These are phyloP conservation scores for Neotoxoptera formosana DNA, from an alignment of 1,140 invertebrate species.

Conservation along the genomic window DNA sequence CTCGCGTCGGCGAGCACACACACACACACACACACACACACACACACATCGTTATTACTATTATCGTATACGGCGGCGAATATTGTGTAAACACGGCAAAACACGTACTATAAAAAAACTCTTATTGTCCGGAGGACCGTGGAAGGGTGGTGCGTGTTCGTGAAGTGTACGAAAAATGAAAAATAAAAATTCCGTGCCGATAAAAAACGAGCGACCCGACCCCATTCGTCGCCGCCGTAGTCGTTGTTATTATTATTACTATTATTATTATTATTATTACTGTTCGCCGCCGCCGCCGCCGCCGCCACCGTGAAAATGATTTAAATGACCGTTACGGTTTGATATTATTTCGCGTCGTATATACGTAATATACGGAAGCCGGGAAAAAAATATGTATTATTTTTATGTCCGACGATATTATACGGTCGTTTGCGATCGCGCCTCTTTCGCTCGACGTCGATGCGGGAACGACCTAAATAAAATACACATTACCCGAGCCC, in stretches of 20 bases:
- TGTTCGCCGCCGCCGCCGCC: neutral
- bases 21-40: neutral
- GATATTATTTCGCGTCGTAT: neutral
- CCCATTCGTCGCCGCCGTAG: neutral
- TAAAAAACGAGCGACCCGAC: neutral
- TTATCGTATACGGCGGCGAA: neutral
- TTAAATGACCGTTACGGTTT: neutral
- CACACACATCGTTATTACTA: neutral
- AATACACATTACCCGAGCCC: neutral
- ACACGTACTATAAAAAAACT: neutral
- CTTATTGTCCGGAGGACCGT: neutral
- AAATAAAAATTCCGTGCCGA: neutral
- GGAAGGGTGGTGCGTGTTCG: neutral
- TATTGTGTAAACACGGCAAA: neutral
- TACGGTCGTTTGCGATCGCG: neutral
- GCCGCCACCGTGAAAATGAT: neutral
- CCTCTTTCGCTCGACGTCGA: neutral
- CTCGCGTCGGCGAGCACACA: neutral
- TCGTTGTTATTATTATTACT: neutral
- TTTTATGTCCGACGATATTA: neutral
- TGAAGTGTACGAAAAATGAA: neutral
- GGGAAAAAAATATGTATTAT: neutral
- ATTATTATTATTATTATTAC: neutral
- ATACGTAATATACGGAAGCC: too few relatives aligned
- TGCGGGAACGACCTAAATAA: neutral